Conservation (phyloP, 1,140 invertebrate species). For the Zeugodacus cucurbitae region DNA sequence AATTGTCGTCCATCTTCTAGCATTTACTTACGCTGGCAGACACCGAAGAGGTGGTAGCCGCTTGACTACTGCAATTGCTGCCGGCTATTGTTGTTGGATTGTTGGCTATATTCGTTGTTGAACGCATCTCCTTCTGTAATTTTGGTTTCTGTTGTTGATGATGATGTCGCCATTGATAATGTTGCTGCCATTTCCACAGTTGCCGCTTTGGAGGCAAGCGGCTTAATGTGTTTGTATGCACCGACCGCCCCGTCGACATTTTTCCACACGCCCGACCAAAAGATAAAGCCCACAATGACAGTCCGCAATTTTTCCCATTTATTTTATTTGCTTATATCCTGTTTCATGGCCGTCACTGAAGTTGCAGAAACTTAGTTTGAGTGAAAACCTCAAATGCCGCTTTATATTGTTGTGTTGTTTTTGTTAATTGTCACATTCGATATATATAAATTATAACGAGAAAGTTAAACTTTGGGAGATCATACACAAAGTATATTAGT, state of each 20-base stretch:
- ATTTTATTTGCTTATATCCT: slow-evolving; percentile 19
- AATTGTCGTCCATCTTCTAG: slow-evolving; percentile 32
- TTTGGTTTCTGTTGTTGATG: slow-evolving; percentile 27
- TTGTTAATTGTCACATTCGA: not conserved
- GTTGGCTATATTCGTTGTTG: not conserved
- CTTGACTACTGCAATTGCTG: not conserved
- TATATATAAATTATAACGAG: not conserved
- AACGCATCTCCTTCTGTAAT: not conserved
- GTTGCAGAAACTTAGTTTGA: not conserved
- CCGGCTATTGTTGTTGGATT: not conserved
- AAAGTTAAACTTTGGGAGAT: not conserved
- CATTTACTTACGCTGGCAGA: not conserved
- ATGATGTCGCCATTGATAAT: slow-evolving; percentile 35
- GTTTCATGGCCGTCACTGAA: not conserved
- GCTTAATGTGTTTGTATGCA: not conserved
- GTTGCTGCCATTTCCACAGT: slow-evolving; percentile 1
- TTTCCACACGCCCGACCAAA: not conserved
- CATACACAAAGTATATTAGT: not conserved
- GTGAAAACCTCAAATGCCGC: too few species aligned
- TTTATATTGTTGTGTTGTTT: not conserved
- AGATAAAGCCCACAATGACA: slow-evolving; percentile 29
- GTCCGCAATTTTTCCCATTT: slow-evolving; percentile 27
- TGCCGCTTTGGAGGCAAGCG: not conserved
- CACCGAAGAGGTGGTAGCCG: not conserved
- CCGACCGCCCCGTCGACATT: not conserved